These are phyloP conservation scores for Phalanger gymnotis DNA, from an alignment of 2,797 vertebrate genomes.

Conservation along the genomic window DNA sequence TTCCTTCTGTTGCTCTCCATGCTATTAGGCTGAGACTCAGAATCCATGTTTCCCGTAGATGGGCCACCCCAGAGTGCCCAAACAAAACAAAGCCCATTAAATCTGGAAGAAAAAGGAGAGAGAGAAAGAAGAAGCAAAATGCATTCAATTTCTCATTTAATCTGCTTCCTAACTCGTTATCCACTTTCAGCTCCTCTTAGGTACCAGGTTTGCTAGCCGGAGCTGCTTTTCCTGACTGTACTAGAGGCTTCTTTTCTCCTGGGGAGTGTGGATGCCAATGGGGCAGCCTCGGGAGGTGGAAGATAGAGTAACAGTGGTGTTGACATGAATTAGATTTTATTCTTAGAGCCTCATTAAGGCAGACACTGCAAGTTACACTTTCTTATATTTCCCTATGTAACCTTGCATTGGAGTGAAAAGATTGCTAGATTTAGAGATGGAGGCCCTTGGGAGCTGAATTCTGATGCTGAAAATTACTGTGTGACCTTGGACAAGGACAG, in stretches of 20 bases:
- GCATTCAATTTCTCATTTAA: neutral
- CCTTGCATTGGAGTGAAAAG: neutral
- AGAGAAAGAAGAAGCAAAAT: constrained; percentile 15
- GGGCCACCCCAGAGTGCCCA: neutral
- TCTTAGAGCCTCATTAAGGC: neutral
- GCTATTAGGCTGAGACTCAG: constrained; percentile 43
- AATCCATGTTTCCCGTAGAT: constrained; percentile 12
- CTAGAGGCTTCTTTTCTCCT: neutral
- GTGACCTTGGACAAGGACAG: neutral
- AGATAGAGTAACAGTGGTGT: neutral
- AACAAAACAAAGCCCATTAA: neutral
- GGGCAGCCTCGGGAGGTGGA: neutral
- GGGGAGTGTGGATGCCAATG: neutral
- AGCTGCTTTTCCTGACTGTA: neutral
- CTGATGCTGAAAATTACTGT: neutral
- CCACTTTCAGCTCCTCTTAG: neutral
- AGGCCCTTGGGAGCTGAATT: neutral
- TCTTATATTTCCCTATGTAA: neutral
- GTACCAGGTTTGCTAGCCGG: neutral
- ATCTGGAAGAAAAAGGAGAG: neutral
- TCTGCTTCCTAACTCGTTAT: neutral
- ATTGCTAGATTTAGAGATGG: neutral
- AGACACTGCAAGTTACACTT: neutral
- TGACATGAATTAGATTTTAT: constrained; percentile 4
- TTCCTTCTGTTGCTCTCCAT: constrained; percentile 41